These are phyloP conservation scores for Pristionchus mayeri DNA, from an alignment of 2,888 invertebrate species.

Conservation along the genomic window DNA sequence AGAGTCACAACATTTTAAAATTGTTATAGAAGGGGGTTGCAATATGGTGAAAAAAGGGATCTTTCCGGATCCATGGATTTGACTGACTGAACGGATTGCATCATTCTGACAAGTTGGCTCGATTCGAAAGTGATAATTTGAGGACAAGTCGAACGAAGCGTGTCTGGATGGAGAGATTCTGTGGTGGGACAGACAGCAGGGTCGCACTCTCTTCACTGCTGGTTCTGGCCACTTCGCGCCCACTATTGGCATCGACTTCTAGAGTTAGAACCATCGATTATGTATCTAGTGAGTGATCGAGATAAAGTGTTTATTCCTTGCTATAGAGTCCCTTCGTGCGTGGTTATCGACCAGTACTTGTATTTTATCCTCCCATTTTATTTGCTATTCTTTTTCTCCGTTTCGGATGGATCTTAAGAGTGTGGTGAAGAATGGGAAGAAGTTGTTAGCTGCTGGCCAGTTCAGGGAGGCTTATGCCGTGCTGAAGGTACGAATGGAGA, in stretches of 20 bases:
- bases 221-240: constrained; percentile 72
- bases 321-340: neutral
- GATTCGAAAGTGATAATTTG: neutral
- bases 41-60: too few species aligned
- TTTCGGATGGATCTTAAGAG: constrained; percentile 54
- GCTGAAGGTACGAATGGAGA: constrained; percentile 51
- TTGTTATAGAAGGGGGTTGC: too few species aligned
- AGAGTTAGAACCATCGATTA: constrained; percentile 44
- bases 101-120: neutral
- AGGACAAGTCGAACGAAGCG: constrained; percentile 66
- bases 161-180: constrained; percentile 72
- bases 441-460: constrained; percentile 52
- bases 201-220: constrained; percentile 64
- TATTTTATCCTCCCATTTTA: neutral
- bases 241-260: constrained; percentile 71
- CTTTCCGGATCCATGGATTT: neutral
- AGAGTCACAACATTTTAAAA: too few species aligned
- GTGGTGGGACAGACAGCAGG: constrained; percentile 76
- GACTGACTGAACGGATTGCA: neutral
- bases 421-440: constrained; percentile 55
- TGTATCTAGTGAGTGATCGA: neutral
- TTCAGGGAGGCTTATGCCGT: constrained; percentile 55
- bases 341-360: neutral
- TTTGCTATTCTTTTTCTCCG: neutral
- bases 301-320: constrained; percentile 14